A percentile compares a stretch with the other conserved stretches of the same genome.
These are phyloP conservation scores for Chrysocyon brachyurus DNA, from an alignment of 2,797 vertebrate genomes.

Conservation along the genomic window DNA sequence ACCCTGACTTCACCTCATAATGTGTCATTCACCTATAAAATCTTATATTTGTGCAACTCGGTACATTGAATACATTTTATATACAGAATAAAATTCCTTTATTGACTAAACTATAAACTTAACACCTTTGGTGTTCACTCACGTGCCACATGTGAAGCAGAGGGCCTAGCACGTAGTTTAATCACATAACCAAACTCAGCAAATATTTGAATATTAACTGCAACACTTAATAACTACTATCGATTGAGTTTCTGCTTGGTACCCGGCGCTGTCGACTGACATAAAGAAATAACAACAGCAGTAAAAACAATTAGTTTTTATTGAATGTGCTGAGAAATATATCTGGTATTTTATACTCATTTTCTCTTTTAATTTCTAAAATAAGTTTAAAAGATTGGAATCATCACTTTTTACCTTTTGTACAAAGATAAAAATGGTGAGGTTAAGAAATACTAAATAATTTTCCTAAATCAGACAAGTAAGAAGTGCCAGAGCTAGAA, in stretches of 20 bases:
- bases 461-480: neutral
- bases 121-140: neutral
- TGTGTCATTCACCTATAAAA: neutral
- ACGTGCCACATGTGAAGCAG: neutral
- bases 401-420: neutral
- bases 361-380: constrained; percentile 28
- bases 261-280: neutral
- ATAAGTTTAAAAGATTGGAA: neutral
- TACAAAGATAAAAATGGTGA: neutral
- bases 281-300: neutral
- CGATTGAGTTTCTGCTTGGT: neutral
- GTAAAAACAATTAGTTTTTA: neutral
- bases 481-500: neutral
- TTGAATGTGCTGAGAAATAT: neutral
- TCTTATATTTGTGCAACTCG: neutral
- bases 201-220: neutral
- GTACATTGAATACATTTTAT: neutral
- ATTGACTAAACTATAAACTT: neutral
- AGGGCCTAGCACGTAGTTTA: neutral
- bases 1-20: neutral
- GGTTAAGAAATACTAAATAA: neutral
- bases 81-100: neutral
- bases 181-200: neutral
- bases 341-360: neutral
- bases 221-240: neutral